A percentile compares a stretch with the other conserved stretches of the same genome.
Evolutionary conservation across 2,113 vertebrate genomes (phyloP).

Genomic region (Tachysurus fulvidraco): DNA sequence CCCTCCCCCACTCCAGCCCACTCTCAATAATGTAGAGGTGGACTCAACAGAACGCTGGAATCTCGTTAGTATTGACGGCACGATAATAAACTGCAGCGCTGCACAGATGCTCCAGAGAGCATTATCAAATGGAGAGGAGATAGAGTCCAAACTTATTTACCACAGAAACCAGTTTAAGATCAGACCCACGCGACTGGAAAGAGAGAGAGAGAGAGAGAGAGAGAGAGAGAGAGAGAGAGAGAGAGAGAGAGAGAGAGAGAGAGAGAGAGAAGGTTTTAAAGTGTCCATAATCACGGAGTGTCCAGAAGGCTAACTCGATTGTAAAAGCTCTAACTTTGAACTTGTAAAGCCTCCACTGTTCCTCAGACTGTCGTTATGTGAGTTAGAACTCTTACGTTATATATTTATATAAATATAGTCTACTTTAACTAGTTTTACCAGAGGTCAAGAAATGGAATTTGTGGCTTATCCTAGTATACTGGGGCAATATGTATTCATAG

Average conservation of each 20-base stretch:
- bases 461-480: too few species aligned
- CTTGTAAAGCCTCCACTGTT: constrained; percentile 47
- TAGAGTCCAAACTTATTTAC: constrained; percentile 50
- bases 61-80: constrained; percentile 41
- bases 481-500: too few species aligned
- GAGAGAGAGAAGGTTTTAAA: constrained; percentile 17
- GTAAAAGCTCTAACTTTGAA: constrained; percentile 57
- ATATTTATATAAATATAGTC: neutral
- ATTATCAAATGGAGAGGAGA: constrained; percentile 41
- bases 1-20: constrained; percentile 6
- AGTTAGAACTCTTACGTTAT: neutral
- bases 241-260: neutral
- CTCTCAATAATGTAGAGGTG: constrained; percentile 41
- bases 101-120: constrained; percentile 48
- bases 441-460: too few species aligned
- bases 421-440: too few species aligned
- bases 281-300: constrained; percentile 56
- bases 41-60: constrained; percentile 29
- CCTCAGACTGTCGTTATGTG: neutral
- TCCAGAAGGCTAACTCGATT: constrained; percentile 65
- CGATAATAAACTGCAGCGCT: constrained; percentile 38
- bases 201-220: constrained; percentile 3
- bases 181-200: neutral
- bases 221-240: neutral
- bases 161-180: constrained; percentile 48